Evolutionary conservation across 2,888 invertebrate genomes (phyloP).

Genomic region (Silvanus unidentatus): DNA sequence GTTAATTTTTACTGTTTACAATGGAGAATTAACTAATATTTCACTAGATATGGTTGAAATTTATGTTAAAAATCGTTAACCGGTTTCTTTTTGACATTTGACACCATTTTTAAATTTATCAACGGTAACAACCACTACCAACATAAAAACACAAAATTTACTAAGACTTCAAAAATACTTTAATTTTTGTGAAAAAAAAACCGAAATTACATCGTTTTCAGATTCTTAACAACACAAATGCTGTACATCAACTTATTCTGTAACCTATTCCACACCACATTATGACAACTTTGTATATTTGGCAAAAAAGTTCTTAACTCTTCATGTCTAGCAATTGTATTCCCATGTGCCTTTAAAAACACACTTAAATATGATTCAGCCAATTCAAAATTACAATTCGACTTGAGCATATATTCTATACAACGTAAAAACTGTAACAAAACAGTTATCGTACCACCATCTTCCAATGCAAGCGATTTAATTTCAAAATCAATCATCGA

Average conservation of each 20-base stretch:
- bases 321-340: conserved; percentile 52
- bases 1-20: too few relatives aligned
- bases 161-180: conserved; percentile 93
- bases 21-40: too few relatives aligned
- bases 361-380: conserved; percentile 84
- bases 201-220: conserved; percentile 52
- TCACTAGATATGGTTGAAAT: too few relatives aligned
- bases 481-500: conserved; percentile 85
- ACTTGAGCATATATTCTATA: conserved; percentile 63
- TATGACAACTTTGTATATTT: conserved; percentile 55
- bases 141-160: too few relatives aligned
- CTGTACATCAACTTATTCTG: conserved; percentile 67
- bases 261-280: conserved; percentile 59
- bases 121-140: too few relatives aligned
- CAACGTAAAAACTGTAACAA: conserved; percentile 75
- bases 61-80: too few relatives aligned
- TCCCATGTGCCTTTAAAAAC: conserved; percentile 77
- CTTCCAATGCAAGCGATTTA: conserved; percentile 69
- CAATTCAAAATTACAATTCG: conserved; percentile 80
- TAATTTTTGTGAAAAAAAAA: conserved; percentile 14
- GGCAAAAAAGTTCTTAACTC: conserved; percentile 53
- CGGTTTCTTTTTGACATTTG: too few relatives aligned
- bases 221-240: conserved; percentile 67
- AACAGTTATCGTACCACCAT: conserved; percentile 64
- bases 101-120: too few relatives aligned